Evolutionary conservation across 2,888 invertebrate genomes (phyloP).

Genomic region (Scrobipalpa atriplicella): DNA sequence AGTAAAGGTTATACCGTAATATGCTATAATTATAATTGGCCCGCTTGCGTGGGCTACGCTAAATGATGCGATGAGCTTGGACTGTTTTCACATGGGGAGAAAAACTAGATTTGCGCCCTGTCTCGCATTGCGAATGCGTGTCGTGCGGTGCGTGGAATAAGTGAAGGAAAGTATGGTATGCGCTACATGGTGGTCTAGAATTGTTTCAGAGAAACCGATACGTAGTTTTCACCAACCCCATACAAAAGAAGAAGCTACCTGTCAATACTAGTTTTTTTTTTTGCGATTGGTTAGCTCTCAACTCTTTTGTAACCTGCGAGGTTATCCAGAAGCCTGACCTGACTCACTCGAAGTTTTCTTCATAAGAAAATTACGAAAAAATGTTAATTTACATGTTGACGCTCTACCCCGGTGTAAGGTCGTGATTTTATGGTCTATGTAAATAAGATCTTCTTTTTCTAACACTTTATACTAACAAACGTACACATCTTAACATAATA

Average conservation of each 20-base stretch:
- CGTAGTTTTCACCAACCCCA: neutral
- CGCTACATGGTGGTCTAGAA: conserved; percentile 1
- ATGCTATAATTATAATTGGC: conserved; percentile 22
- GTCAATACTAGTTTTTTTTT: too few species aligned
- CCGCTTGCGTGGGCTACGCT: conserved; percentile 2
- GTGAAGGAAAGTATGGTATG: neutral
- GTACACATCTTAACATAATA: neutral
- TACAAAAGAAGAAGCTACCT: neutral
- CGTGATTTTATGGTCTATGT: too few species aligned
- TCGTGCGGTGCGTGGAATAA: neutral
- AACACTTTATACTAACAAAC: neutral
- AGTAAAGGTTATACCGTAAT: conserved; percentile 25
- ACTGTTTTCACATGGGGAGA: neutral
- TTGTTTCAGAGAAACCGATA: neutral
- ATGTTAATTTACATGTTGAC: too few species aligned
- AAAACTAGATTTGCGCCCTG: neutral
- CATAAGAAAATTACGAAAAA: too few species aligned
- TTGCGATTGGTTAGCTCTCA: too few species aligned
- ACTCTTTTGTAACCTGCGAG: too few species aligned
- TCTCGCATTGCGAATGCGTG: conserved; percentile 6
- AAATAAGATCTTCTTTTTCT: too few species aligned
- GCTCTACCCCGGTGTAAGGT: too few species aligned
- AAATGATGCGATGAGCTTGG: conserved; percentile 7
- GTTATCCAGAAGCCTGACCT: too few species aligned
- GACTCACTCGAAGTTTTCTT: too few species aligned